Base-by-base conservation (phyloP, 2,888 invertebrate genomes). In the Aromia moschata region DNA sequence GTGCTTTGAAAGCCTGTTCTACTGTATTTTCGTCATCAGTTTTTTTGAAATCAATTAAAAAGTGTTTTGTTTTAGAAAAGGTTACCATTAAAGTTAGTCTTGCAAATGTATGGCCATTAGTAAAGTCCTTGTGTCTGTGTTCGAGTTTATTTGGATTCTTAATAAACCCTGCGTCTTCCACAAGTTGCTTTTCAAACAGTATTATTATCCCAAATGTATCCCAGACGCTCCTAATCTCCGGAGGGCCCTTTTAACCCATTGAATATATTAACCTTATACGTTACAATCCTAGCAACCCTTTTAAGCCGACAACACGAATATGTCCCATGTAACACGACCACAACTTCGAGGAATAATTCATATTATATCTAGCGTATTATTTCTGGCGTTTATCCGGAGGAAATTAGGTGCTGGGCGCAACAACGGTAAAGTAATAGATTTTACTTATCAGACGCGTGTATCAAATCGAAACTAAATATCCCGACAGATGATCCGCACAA, bases 401-500 rank as follows among this genome's bases (percentile, higher is more conserved):
- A 47, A 47, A 47, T 47, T 47, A 36, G 36, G 33, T 47, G 33
- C 46, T 36, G 36, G 18, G 7, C 11, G 36, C 46, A 36, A 36
- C 36, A 47, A 47, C 36, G 10, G 25, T 47, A 18, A 15, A n/a
- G 18, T 36, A 47, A 47, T 47, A 47, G 46, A 1, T 47, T 47
- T 18, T 17, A 17, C 18, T 47, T 47, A 47, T 47, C 46, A 16
- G 18, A 18, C 36, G 33, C 36, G 15, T 36, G 16, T 36, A 47
- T 47, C 46, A 36, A 47, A 47, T 18, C 11, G 46, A 47, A 47
- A 36, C 46, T 17, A n/a, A 47, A 47, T 47, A 47, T 10, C 36
- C 12, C n/a, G 36, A 11, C 16, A 5, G 12, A 11, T 37, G 12
- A 37, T 11, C 1, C 37, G 5, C 12, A 5, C n/a, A 15, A 10